These are phyloP conservation scores for Urocynchramus pylzowi DNA, from an alignment of 2,113 vertebrate species.

Conservation along the genomic window DNA sequence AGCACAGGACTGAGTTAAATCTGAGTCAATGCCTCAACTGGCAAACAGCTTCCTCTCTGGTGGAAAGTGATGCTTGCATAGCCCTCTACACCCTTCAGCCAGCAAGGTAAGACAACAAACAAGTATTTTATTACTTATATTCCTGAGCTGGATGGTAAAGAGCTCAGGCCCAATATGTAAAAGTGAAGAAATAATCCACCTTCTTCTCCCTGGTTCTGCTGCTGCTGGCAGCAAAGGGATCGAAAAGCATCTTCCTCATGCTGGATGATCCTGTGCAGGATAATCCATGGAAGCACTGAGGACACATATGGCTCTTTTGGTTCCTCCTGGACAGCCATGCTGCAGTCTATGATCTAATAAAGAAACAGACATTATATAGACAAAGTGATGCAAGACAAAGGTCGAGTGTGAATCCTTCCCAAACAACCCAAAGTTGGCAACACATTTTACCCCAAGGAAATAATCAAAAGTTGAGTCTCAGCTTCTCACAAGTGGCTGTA, in stretches of 20 bases:
- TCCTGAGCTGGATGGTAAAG: not conserved
- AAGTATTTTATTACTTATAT: not conserved
- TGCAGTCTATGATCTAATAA: conserved; percentile 87
- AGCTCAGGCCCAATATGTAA: not conserved
- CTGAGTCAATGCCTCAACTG: not conserved
- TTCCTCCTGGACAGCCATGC: conserved; percentile 91
- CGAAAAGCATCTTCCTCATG: conserved; percentile 87
- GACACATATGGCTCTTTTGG: conserved; percentile 90
- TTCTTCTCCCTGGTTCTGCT: conserved; percentile 80
- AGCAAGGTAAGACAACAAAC: not conserved
- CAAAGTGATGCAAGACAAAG: not conserved
- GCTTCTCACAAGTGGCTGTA: not conserved
- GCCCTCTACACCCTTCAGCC: not conserved
- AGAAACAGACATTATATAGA: not conserved
- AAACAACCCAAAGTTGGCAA: not conserved
- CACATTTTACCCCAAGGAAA: not conserved
- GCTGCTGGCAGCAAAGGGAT: conserved; percentile 82
- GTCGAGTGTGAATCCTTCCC: not conserved
- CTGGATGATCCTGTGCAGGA: conserved; percentile 89
- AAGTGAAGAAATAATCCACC: conserved; percentile 33
- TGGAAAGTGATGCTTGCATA: not conserved
- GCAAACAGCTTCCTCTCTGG: not conserved
- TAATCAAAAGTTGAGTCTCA: not conserved
- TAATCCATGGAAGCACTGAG: conserved; percentile 93
- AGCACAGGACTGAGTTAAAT: not conserved